Percentiles rank a stretch among this genome's conserved stretches.
Conservation (phyloP, 2,888 invertebrate species). For the Meta bourneti region DNA sequence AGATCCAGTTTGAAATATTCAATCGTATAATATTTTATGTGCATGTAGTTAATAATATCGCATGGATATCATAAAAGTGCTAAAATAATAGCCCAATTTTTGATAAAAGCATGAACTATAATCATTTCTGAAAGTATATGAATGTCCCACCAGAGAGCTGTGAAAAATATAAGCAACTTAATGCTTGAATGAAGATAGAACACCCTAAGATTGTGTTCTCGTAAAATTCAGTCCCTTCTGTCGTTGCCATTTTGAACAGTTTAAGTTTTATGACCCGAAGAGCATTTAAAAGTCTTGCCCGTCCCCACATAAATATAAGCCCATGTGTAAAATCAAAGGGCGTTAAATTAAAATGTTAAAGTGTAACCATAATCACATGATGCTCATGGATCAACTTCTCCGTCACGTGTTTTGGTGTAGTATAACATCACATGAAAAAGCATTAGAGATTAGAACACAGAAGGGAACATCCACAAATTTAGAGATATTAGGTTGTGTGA, state of each 20-base stretch:
- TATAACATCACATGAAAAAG: not conserved
- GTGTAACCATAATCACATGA: not conserved
- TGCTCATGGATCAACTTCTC: not conserved
- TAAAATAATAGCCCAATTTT: not conserved
- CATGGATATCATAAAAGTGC: too few relatives aligned
- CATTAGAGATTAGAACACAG: too few relatives aligned
- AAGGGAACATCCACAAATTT: not conserved
- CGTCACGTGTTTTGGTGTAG: not conserved
- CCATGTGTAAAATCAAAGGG: not conserved
- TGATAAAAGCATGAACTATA: not conserved
- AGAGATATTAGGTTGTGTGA: not conserved
- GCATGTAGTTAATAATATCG: too few relatives aligned
- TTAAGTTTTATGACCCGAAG: not conserved
- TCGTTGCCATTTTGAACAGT: not conserved
- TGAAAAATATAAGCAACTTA: not conserved
- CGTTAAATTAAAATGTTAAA: not conserved
- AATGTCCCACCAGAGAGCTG: not conserved
- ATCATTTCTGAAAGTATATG: not conserved
- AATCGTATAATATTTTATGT: too few relatives aligned
- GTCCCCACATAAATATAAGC: not conserved
- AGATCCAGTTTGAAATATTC: too few relatives aligned
- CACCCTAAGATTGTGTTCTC: not conserved
- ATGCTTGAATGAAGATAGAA: not conserved
- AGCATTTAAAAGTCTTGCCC: not conserved
- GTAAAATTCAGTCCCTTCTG: not conserved